phyloP scores from a whole-genome alignment of 64 coral and sea anemone species.

The Porites australiensis region DNA sequence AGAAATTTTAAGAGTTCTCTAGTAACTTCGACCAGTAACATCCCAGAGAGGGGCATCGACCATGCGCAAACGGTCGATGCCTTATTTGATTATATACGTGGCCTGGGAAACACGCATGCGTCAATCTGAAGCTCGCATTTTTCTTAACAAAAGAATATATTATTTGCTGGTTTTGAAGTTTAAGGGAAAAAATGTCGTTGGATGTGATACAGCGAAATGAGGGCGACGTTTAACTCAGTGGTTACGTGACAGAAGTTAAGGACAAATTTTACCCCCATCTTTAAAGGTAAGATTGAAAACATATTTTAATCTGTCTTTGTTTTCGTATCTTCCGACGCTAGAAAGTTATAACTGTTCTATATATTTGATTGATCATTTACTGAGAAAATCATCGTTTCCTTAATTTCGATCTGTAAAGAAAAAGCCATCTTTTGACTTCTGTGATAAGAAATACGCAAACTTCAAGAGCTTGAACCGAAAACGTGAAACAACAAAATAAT shows the following conservation, averaged over 20 bases:
- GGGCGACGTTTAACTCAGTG: conserved; percentile 33
- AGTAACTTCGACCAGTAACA: conserved; percentile 15
- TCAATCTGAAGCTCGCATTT: conserved; percentile 31
- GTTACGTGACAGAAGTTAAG: conserved; percentile 40
- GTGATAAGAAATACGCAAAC: background rate
- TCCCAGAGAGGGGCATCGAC: background rate
- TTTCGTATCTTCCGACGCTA: background rate
- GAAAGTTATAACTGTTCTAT: background rate
- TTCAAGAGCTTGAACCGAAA: background rate
- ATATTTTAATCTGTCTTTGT: background rate
- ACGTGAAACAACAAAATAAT: background rate
- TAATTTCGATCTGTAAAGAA: background rate
- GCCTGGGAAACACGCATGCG: conserved; percentile 73
- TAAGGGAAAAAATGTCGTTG: conserved; percentile 56
- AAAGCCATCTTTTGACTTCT: background rate
- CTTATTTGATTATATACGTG: conserved; percentile 91
- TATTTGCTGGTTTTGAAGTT: conserved; percentile 65
- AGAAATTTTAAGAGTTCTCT: conserved; percentile 10
- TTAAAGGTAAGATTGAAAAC: conserved; percentile 49
- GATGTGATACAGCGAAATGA: conserved; percentile 41
- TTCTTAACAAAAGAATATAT: conserved; percentile 94
- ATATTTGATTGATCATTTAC: background rate
- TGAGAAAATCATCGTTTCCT: background rate
- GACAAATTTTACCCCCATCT: conserved; percentile 9
- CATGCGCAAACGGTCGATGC: conserved; percentile 37